These are phyloP conservation scores for Palythoa caribaeorum DNA, from an alignment of 92 coral and sea anemone genomes.

Conservation along the genomic window DNA sequence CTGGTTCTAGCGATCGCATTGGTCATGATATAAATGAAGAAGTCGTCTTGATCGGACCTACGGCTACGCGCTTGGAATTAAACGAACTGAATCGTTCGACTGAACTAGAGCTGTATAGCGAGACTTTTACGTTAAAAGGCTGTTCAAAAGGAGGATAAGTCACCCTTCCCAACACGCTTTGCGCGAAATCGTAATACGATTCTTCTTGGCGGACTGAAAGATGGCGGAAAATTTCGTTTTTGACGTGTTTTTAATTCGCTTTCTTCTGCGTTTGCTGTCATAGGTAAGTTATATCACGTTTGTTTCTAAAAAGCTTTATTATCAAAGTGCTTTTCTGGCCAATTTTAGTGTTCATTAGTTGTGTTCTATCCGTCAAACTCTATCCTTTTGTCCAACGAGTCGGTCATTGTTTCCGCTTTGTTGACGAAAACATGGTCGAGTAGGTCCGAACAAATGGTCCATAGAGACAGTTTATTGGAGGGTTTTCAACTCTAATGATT, in stretches of 20 bases:
- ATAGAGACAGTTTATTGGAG: conserved; percentile 21
- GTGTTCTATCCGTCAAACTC: conserved; percentile 17
- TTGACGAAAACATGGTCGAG: conserved; percentile 12
- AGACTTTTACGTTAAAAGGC: background rate
- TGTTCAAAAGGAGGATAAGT: conserved; percentile 27
- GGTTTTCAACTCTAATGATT: conserved; percentile 25
- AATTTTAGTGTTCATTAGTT: background rate
- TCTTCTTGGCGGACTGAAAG: conserved; percentile 17
- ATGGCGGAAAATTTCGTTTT: conserved; percentile 13
- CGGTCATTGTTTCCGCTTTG: conserved; percentile 17
- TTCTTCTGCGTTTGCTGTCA: conserved; percentile 5
- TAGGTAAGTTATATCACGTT: conserved; percentile 20
- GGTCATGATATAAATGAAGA: background rate
- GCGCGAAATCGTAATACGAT: conserved; percentile 10
- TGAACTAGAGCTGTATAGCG: too few species aligned
- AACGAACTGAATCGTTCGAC: too few species aligned
- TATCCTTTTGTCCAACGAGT: conserved; percentile 27
- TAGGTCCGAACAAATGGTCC: background rate
- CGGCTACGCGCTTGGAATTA: background rate
- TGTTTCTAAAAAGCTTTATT: conserved; percentile 5
- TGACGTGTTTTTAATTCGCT: conserved; percentile 21
- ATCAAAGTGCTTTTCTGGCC: conserved; percentile 24
- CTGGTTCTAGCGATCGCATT: background rate
- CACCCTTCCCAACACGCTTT: conserved; percentile 24
- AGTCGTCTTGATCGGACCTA: conserved; percentile 17